Base-by-base conservation (phyloP, 2,888 invertebrate genomes). In the Acleris cristana region DNA sequence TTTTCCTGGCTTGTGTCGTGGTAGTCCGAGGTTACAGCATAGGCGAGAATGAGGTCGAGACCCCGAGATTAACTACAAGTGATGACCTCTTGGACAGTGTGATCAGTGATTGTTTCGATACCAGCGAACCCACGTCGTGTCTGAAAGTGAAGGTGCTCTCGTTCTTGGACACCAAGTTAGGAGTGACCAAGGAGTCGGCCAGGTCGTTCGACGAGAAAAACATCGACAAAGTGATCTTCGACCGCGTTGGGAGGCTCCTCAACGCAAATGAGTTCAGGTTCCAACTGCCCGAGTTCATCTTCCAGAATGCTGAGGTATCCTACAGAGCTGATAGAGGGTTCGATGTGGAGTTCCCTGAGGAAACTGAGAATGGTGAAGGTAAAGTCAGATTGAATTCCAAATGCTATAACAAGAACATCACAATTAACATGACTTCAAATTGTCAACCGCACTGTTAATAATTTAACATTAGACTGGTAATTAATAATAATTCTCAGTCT, bases 111-210 rank as follows among this genome's bases (percentile, higher is more conserved):
- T 97, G 97, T 91, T 94, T 95, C 81, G 93, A 93, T 74, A 93
- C 94, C 57, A 94, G 94, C 70, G 94, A 95, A 8, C 95, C 96
- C 84, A 94, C 95, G 83, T 91, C 93, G 56, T 97, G 97, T 79
- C 94, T 97, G 74, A 96, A 96, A 89, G 94, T 94, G 85, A 96
- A 96, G 89, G 96, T 97, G 77, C 91, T 97, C 40, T 94, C 94
- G 64, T 97, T 95, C 88, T 90, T 97, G 90, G 96, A 97, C 85
- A 95, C 94, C 51, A 92, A 95, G 65, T 86, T 96, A 69, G 95
- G 95, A 76, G 90, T 95, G 48, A 88, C 90, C 66, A 93, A 94
- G 64, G 95, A 95, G 76, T 93, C 94, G 62, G 93, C 94, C 54
- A 93, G 95, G 72, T 94, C 94, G 70, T 91, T 95, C 70, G 89